Evolutionary conservation across 1,140 invertebrate genomes (phyloP), one percentile per base, ranked within the genome.

Genomic region (Drosophila bifasciata): DNA sequence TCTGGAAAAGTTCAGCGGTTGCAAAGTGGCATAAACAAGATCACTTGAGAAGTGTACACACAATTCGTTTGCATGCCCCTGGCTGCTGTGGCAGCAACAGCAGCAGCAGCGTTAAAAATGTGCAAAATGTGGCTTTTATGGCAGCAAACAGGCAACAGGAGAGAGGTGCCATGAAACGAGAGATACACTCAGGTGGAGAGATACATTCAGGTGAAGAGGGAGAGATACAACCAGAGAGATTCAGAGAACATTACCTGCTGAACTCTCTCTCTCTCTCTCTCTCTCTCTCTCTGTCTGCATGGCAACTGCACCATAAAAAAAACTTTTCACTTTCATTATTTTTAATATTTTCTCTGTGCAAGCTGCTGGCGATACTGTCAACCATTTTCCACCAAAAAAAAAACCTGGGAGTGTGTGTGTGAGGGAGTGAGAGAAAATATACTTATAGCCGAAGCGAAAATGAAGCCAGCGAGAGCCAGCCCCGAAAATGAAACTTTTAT

Each of bases 321-420:
- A 86, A 88, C 83, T 88, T 88, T 88, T 88, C 78, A 78, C 83
- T 83, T 88, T 88, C 83, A 88, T 88, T 88, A 88, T 83, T 83
- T 88, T 88, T 88, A 74, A 70, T 81, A 86, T 80, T 78, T 76
- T 81, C 40, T 40, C 44, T 64, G 68, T 56, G 43, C 60, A 50
- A 58, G 46, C 58, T 55, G 73, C 13, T 43, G 45, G 56, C 19
- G 56, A 48, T 52, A 44, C 45, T 11, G 59, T 71, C 53, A 61
- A 62, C 52, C 59, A 70, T 44, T 57, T 43, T 44, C 53, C 45
- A n/a, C 41, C 7, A 76, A 53, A 79, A 57, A 52, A 64, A 51
- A 40, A 5, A 19, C 19, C 19, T 3, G 9, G 5, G 9, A 32
- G 5, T 40, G 15, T 8, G 15, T 7, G 13, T 17, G 32, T 23